Conservation (phyloP, 37 sponge, comb jelly and placozoan species). For the Ianthella basta region DNA sequence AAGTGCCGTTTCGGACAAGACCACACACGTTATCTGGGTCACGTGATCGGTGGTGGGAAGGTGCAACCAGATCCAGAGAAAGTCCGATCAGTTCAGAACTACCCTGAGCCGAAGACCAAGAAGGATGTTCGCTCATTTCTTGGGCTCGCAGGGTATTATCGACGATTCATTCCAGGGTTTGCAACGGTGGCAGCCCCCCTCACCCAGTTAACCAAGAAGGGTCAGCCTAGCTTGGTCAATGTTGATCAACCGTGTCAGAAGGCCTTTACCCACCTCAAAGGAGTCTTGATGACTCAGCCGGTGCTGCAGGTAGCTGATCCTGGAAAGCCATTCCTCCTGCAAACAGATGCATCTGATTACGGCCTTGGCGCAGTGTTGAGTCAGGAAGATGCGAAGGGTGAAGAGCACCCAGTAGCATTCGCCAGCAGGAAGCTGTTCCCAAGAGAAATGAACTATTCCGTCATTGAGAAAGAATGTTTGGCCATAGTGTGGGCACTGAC, state of each 20-base stretch:
- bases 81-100: slow-evolving; percentile 32
- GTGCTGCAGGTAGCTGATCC: slow-evolving; percentile 52
- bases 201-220: slow-evolving; percentile 28
- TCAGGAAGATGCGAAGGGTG: slow-evolving; percentile 15
- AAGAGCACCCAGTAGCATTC: slow-evolving; percentile 37
- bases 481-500: slow-evolving; percentile 18
- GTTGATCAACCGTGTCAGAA: not conserved
- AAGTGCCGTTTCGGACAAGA: slow-evolving; percentile 29
- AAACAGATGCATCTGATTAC: slow-evolving; percentile 54
- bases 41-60: slow-evolving; percentile 29
- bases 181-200: slow-evolving; percentile 42
- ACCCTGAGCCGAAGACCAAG: slow-evolving; percentile 28
- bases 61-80: slow-evolving; percentile 37
- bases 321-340: slow-evolving; percentile 21
- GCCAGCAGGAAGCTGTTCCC: slow-evolving; percentile 31
- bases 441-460: slow-evolving; percentile 14
- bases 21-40: slow-evolving; percentile 35
- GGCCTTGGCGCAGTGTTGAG: slow-evolving; percentile 60
- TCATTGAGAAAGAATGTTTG: slow-evolving; percentile 41
- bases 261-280: slow-evolving; percentile 25
- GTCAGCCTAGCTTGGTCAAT: slow-evolving; percentile 9
- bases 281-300: slow-evolving; percentile 14
- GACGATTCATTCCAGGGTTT: slow-evolving; percentile 30
- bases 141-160: slow-evolving; percentile 44
- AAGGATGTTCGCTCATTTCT: slow-evolving; percentile 43